Percentiles rank a stretch among this genome's conserved stretches.
phyloP scores from a whole-genome alignment of 2,888 invertebrate species.

The Eupithecia inturbata region DNA sequence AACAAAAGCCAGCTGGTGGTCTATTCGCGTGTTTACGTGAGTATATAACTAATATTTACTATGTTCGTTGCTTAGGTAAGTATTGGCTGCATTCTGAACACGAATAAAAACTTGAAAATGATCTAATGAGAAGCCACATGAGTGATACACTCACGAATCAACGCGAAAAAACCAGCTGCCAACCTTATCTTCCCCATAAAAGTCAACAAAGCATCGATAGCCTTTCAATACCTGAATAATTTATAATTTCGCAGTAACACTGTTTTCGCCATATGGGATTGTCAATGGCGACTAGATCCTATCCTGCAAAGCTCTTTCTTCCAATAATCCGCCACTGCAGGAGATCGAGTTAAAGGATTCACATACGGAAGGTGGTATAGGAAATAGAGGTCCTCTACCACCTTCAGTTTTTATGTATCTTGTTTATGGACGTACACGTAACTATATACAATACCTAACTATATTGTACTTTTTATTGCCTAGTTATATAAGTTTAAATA shows the following conservation, averaged over 20 bases:
- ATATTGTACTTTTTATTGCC: no score
- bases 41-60: no score
- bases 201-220: background rate
- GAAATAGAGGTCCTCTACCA: background rate
- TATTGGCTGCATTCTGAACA: background rate
- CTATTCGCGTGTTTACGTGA: no score
- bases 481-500: no score
- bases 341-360: conserved; percentile 57
- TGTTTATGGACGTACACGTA: background rate
- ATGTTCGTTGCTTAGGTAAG: no score
- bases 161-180: background rate
- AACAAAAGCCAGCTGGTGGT: no score
- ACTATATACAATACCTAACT: no score
- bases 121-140: background rate
- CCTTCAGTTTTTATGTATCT: background rate
- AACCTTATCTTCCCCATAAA: background rate
- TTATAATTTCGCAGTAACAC: conserved; percentile 55
- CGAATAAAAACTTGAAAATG: background rate
- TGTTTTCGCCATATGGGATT: conserved; percentile 54
- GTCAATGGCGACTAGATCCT: conserved; percentile 62
- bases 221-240: conserved; percentile 56
- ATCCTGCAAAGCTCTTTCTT: conserved; percentile 56
- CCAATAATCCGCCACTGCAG: conserved; percentile 67
- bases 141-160: background rate
- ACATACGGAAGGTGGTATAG: background rate